A percentile compares a stretch with the other conserved stretches of the same genome.
Conservation (phyloP, 2,113 vertebrate species). For the Sinocyclocheilus rhinocerous region DNA sequence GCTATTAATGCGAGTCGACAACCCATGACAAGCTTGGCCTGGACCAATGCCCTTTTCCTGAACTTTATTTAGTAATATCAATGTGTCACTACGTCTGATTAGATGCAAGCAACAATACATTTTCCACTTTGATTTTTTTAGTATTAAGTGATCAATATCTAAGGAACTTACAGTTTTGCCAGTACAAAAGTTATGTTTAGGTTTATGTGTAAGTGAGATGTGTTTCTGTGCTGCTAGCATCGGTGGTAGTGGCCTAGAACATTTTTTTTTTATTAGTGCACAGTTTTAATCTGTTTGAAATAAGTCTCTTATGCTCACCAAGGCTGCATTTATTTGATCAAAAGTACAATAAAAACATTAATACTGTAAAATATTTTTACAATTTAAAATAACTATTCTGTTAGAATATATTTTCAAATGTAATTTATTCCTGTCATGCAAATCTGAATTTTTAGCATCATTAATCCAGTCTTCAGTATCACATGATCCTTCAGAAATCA, state of each 20-base stretch:
- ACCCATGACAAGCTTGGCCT: background rate
- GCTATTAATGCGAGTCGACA: background rate
- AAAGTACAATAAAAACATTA: background rate
- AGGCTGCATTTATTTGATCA: background rate
- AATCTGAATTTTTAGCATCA: too few species aligned
- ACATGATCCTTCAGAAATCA: background rate
- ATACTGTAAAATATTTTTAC: background rate
- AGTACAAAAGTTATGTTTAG: background rate
- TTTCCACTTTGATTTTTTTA: background rate
- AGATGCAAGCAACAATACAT: background rate
- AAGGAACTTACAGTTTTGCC: background rate
- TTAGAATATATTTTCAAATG: too few species aligned
- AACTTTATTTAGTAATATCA: background rate
- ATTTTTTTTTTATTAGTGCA: too few species aligned
- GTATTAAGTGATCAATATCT: background rate
- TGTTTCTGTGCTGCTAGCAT: background rate
- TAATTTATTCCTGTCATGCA: background rate
- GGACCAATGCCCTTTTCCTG: background rate
- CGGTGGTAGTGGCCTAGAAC: too few species aligned
- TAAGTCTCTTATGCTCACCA: background rate
- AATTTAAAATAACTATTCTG: background rate
- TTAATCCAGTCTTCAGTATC: background rate
- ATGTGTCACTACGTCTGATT: background rate
- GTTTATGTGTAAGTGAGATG: background rate
- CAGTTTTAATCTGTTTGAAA: background rate